phyloP scores from a whole-genome alignment of 2,797 vertebrate species.

The Bryconaethiops microstoma region DNA sequence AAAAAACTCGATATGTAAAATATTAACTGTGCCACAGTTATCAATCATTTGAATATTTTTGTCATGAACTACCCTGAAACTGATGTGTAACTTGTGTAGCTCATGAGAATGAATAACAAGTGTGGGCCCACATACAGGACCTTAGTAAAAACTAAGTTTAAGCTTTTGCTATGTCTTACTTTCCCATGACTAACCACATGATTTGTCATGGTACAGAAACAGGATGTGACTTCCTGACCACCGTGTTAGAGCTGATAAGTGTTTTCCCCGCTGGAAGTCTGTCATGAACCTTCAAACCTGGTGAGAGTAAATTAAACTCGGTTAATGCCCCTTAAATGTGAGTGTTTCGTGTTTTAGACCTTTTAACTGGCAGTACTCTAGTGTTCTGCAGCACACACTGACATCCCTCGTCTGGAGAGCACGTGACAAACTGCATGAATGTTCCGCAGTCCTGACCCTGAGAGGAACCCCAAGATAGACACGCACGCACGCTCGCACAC shows the following conservation, averaged over 20 bases:
- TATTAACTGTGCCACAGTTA: too few species aligned
- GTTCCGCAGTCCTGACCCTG: conserved; percentile 16
- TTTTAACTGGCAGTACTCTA: not conserved
- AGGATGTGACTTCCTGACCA: conserved; percentile 1
- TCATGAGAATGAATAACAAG: not conserved
- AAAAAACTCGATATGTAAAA: too few species aligned
- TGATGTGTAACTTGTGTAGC: not conserved
- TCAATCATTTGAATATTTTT: not conserved
- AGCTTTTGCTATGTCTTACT: not conserved
- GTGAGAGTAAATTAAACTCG: not conserved
- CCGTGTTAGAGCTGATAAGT: not conserved
- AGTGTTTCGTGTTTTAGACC: too few species aligned
- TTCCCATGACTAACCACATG: not conserved
- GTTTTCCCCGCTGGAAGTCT: not conserved
- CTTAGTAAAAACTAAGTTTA: not conserved
- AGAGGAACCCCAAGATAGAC: conserved; percentile 37
- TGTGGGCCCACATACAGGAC: not conserved
- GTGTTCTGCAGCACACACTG: not conserved
- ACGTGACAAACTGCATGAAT: conserved; percentile 21
- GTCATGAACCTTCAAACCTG: not conserved
- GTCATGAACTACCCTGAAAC: not conserved
- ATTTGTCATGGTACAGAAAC: not conserved
- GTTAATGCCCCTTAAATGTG: not conserved
- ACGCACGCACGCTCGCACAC: conserved; percentile 23
- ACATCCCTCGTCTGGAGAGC: not conserved